A percentile compares a stretch with the other conserved stretches of the same genome.
phyloP scores from a whole-genome alignment of 2,888 invertebrate species.

The Stegana nigrithorax region DNA sequence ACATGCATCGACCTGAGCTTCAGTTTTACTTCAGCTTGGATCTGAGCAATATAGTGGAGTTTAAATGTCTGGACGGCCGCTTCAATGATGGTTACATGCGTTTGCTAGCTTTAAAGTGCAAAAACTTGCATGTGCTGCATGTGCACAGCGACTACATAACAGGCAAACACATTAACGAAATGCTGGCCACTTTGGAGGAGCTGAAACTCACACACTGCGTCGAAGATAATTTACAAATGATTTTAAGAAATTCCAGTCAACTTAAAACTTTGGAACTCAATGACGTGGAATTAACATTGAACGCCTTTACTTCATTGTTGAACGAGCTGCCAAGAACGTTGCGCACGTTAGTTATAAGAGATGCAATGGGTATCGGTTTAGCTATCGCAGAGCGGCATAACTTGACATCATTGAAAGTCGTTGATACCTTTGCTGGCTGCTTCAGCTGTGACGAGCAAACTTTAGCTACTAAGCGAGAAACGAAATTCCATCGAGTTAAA shows the following conservation, averaged over 20 bases:
- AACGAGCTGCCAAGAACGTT: not conserved
- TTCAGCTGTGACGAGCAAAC: too few species aligned
- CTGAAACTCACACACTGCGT: not conserved
- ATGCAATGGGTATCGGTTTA: not conserved
- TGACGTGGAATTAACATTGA: too few species aligned
- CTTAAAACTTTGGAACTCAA: too few species aligned
- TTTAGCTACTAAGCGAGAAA: too few species aligned
- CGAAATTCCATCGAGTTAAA: too few species aligned
- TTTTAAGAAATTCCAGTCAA: too few species aligned
- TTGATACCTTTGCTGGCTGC: too few species aligned
- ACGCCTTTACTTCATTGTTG: not conserved
- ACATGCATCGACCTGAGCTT: not conserved
- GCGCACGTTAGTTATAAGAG: not conserved
- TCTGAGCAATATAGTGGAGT: not conserved
- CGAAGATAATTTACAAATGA: too few species aligned
- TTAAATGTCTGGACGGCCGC: not conserved
- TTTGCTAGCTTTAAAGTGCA: not conserved
- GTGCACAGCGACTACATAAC: slow-evolving; percentile 3
- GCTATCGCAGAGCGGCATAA: not conserved
- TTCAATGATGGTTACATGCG: slow-evolving; percentile 4
- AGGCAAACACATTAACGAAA: not conserved
- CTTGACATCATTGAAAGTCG: too few species aligned
- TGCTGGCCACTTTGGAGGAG: too few species aligned
- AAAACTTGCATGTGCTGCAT: not conserved
- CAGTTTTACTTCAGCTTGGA: not conserved